Conservation (phyloP, 2,888 invertebrate species). For the Trilocha varians region DNA sequence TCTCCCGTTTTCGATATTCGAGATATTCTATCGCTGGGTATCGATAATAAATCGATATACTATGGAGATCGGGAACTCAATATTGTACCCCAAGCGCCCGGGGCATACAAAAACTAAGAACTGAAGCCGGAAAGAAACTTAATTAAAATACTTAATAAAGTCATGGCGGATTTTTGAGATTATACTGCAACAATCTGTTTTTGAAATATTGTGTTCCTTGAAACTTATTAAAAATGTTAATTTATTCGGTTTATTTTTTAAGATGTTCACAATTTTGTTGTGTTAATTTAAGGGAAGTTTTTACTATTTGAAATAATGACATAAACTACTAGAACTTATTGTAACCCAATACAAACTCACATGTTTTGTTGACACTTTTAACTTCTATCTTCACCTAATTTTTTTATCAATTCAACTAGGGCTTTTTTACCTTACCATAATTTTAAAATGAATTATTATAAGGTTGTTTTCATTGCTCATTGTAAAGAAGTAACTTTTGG, state of each 20-base stretch:
- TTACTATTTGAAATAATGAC: no score
- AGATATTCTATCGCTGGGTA: constrained; percentile 7
- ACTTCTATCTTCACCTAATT: no score
- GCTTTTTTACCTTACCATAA: no score
- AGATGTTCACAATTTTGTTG: background rate
- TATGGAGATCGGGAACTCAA: constrained; percentile 19
- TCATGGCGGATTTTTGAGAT: constrained; percentile 47
- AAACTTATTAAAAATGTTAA: constrained; percentile 1
- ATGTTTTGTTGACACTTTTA: no score
- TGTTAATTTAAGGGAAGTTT: no score
- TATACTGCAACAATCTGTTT: constrained; percentile 10
- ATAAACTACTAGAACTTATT: no score
- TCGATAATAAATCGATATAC: constrained; percentile 24
- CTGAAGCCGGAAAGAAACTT: constrained; percentile 49
- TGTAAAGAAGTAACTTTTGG: no score
- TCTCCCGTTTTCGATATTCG: constrained; percentile 9
- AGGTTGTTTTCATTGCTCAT: no score
- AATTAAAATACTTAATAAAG: constrained; percentile 58
- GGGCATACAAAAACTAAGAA: constrained; percentile 37
- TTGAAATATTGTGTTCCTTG: background rate
- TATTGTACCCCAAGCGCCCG: constrained; percentile 26
- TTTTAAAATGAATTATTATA: no score
- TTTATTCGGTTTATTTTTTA: background rate
- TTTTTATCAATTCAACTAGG: no score
- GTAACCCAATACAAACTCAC: no score